These are phyloP conservation scores for Metacarcinus magister DNA, from an alignment of 2,888 invertebrate species.

Conservation along the genomic window DNA sequence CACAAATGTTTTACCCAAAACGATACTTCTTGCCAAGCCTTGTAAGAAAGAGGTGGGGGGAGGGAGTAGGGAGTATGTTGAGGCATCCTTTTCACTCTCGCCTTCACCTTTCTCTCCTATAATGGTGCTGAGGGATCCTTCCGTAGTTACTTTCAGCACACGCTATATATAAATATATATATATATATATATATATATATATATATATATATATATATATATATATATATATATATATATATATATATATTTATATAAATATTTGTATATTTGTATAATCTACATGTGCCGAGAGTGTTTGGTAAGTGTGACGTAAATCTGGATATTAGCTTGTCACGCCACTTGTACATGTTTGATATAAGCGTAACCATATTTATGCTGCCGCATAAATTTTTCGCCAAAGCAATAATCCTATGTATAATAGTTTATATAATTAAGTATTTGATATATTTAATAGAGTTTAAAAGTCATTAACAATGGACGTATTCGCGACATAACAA, in stretches of 20 bases:
- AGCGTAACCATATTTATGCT: slow-evolving; percentile 61
- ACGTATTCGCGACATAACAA: slow-evolving; percentile 67
- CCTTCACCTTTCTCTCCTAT: not conserved
- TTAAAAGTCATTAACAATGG: slow-evolving; percentile 70
- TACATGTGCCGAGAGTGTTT: not conserved
- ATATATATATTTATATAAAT: slow-evolving; percentile 49
- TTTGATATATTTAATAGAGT: slow-evolving; percentile 69
- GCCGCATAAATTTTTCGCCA: slow-evolving; percentile 62
- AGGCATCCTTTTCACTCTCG: not conserved
- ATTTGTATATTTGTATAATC: slow-evolving; percentile 9
- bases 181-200: not conserved
- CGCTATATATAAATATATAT: not conserved
- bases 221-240: slow-evolving; percentile 52
- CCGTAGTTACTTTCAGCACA: not conserved
- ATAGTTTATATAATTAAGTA: slow-evolving; percentile 68
- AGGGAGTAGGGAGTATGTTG: not conserved
- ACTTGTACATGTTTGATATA: slow-evolving; percentile 66
- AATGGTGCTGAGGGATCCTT: not conserved
- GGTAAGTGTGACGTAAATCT: slow-evolving; percentile 59
- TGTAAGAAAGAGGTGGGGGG: not conserved
- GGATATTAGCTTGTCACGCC: slow-evolving; percentile 64
- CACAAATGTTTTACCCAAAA: not conserved
- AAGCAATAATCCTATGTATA: slow-evolving; percentile 67
- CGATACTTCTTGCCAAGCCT: not conserved
- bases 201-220: slow-evolving; percentile 50